Base-by-base conservation (phyloP, 2,888 invertebrate species). In the Hypercompe scribonia region DNA sequence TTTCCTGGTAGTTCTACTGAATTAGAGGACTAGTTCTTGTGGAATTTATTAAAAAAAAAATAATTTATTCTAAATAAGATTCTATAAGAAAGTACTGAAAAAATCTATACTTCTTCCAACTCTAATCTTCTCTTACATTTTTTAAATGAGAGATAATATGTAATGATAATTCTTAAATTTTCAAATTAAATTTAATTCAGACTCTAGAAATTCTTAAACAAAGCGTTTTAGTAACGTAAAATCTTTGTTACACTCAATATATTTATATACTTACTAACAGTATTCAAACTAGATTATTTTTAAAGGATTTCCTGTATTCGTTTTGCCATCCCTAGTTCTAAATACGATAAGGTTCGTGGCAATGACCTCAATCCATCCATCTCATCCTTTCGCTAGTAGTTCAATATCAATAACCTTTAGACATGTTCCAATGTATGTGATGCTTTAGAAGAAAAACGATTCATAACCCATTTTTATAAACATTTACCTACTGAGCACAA, bases 321-420 rank as follows among this genome's bases (percentile, higher is more conserved):
- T 34, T 11, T 34, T 72, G 64, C 65, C 83, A 82, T 78, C 84
- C 31, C 81, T 83, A 84, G 63, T 24, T 36, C 71, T 21, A 50
- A 50, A 71, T 77, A 79, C 76, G 78, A 84, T 85, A 88, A 84
- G 78, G 83, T 87, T 86, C 82, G 79, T 84, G 84, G 86, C 87
- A 88, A 88, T 89, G 87, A 88, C 91, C 90, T 88, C 89, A 84
- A 89, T 88, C 79, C 71, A 78, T 82, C 83, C 77, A 84, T 83
- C 87, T 87, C 88, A 87, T 89, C 89, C 84, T 90, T 89, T 90
- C 78, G 84, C 90, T 81, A 80, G 81, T 79, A 84, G 91, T 70
- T 70, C 73, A 34, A 61, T 73, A 73, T 61, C 73, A 64, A 70
- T 87, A 88, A 88, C 88, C 89, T 89, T 88, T 87, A 86, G 82